These are phyloP conservation scores for Polylopha cassiicola DNA, from an alignment of 2,888 invertebrate genomes.

Conservation along the genomic window DNA sequence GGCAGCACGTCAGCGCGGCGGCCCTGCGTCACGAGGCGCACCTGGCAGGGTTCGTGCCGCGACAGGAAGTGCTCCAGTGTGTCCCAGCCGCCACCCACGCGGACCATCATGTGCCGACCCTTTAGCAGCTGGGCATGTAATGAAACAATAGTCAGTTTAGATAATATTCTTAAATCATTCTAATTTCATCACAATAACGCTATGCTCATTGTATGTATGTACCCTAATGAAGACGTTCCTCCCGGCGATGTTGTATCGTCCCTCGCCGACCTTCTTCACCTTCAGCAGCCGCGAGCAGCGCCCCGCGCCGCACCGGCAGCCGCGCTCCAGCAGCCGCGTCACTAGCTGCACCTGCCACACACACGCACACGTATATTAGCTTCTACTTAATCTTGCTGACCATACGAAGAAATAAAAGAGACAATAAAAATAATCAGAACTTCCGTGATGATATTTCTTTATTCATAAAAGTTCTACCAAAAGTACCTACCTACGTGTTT, in stretches of 20 bases:
- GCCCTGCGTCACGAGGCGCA: constrained; percentile 74
- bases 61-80: constrained; percentile 94
- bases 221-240: constrained; percentile 92
- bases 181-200: no score
- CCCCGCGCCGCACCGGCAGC: constrained; percentile 83
- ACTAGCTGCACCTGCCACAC: constrained; percentile 79
- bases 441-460: no score
- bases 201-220: constrained; percentile 36
- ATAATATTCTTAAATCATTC: no score
- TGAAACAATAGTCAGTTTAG: constrained; percentile 3
- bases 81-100: constrained; percentile 96
- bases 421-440: no score
- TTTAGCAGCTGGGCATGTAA: constrained; percentile 83
- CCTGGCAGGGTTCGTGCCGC: constrained; percentile 92
- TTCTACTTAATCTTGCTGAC: no score
- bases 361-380: no score
- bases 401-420: no score
- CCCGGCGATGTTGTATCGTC: constrained; percentile 91
- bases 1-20: constrained; percentile 49
- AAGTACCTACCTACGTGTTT: no score
- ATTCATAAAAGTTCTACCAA: no score
- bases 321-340: constrained; percentile 83
- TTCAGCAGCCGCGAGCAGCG: constrained; percentile 84
- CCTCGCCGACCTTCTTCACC: constrained; percentile 89
- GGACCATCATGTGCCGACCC: constrained; percentile 96